Percentiles rank a stretch among this genome's conserved stretches.
phyloP scores from a whole-genome alignment of 2,888 invertebrate genomes.

The Drosophila barbarae region DNA sequence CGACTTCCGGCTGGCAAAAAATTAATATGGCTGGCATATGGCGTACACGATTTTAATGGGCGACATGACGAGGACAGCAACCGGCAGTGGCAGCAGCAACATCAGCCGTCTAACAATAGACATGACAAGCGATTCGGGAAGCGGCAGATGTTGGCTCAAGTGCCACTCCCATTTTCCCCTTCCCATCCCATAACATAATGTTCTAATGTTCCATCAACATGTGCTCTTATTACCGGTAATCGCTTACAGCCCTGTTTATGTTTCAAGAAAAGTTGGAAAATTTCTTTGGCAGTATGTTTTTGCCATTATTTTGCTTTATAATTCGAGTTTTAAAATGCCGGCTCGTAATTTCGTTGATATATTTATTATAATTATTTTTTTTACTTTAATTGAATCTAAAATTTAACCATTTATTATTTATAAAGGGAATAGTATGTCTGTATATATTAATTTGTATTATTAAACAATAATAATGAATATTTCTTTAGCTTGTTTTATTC shows the following conservation, averaged over 20 bases:
- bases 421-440: neutral
- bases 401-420: neutral
- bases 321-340: neutral
- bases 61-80: slow-evolving; percentile 43
- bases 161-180: slow-evolving; percentile 13
- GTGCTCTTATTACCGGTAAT: slow-evolving; percentile 35
- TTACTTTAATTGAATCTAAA: neutral
- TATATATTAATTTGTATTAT: neutral
- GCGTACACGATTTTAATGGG: slow-evolving; percentile 54
- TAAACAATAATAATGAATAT: neutral
- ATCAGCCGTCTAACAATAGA: slow-evolving; percentile 60
- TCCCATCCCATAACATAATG: neutral
- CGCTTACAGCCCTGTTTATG: slow-evolving; percentile 21
- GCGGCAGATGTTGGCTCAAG: slow-evolving; percentile 30
- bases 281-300: neutral
- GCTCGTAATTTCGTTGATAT: neutral
- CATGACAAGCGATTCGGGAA: slow-evolving; percentile 37
- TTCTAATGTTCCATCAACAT: slow-evolving; percentile 31
- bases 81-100: slow-evolving; percentile 17
- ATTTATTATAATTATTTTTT: neutral
- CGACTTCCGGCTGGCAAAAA: slow-evolving; percentile 52
- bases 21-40: slow-evolving; percentile 68
- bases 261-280: slow-evolving; percentile 1
- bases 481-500: neutral
- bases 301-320: neutral